phyloP scores from a whole-genome alignment of 64 coral and sea anemone species.

The Anthopleura sola region DNA sequence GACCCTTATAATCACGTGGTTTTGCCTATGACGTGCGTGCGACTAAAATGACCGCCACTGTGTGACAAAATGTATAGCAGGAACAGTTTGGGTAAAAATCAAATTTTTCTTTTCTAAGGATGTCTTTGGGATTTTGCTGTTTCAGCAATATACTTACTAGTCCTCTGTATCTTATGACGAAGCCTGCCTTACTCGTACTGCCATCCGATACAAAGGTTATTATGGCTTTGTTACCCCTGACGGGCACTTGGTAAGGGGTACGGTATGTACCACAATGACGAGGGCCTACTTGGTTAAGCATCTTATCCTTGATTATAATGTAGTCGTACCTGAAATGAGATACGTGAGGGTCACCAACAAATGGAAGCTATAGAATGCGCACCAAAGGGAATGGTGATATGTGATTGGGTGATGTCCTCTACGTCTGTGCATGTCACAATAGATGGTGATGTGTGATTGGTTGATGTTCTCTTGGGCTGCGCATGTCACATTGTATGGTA shows the following conservation, averaged over 20 bases:
- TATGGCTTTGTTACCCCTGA: neutral
- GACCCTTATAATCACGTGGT: too few relatives aligned
- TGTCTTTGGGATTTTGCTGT: too few relatives aligned
- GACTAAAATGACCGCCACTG: too few relatives aligned
- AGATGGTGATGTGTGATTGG: neutral
- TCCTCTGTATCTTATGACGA: neutral
- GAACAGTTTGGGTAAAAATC: too few relatives aligned
- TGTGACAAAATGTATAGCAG: too few relatives aligned
- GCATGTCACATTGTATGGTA: too few relatives aligned
- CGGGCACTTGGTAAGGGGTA: neutral
- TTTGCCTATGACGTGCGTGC: too few relatives aligned
- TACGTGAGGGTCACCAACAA: neutral
- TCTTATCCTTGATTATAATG: constrained; percentile 17
- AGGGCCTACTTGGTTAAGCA: constrained; percentile 11
- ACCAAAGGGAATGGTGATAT: too few relatives aligned
- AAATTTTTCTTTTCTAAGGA: too few relatives aligned
- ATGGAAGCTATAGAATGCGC: neutral
- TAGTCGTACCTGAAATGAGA: constrained; percentile 10
- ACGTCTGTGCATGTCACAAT: neutral
- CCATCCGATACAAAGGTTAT: neutral
- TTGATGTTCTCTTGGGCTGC: neutral
- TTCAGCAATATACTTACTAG: neutral
- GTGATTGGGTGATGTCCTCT: neutral
- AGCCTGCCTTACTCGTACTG: neutral
- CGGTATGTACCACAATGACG: constrained; percentile 15